These are phyloP conservation scores for Platorchestia sp. DNA, from an alignment of 1,140 invertebrate species.

Conservation along the genomic window DNA sequence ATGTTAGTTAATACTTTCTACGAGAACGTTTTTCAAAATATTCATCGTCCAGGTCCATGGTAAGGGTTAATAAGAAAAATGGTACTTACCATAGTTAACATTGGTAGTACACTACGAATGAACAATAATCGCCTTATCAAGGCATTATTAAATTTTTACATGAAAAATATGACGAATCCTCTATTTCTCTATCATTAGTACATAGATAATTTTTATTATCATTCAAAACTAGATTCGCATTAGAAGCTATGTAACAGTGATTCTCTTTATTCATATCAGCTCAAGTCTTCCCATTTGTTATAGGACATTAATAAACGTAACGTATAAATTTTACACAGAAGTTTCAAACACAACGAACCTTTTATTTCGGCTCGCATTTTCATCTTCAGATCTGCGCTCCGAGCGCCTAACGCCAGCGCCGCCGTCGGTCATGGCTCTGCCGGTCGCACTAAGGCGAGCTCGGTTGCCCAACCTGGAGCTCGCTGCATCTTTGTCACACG, in stretches of 20 bases:
- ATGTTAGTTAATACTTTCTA: too few species aligned
- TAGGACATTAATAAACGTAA: too few species aligned
- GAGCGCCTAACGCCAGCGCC: conserved; percentile 66
- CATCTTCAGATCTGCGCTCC: conserved; percentile 57
- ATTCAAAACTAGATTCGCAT: too few species aligned
- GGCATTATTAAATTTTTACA: too few species aligned
- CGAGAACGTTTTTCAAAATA: not conserved
- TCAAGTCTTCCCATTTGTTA: too few species aligned
- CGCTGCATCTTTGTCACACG: not conserved
- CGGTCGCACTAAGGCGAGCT: not conserved
- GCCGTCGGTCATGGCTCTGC: conserved; percentile 3
- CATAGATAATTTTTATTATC: too few species aligned
- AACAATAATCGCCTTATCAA: too few species aligned
- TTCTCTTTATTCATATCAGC: not conserved
- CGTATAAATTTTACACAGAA: too few species aligned
- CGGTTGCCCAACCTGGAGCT: not conserved
- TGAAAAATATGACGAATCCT: too few species aligned
- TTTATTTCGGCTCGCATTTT: conserved; percentile 9
- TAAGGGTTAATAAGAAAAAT: not conserved
- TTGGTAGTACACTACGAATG: not conserved
- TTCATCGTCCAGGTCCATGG: not conserved
- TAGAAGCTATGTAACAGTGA: too few species aligned
- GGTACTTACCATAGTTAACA: not conserved
- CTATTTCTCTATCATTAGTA: too few species aligned
- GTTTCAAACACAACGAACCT: conserved; percentile 5